Evolutionary conservation across 1,140 invertebrate genomes (phyloP).

Genomic region (Drosophila kanapiae): DNA sequence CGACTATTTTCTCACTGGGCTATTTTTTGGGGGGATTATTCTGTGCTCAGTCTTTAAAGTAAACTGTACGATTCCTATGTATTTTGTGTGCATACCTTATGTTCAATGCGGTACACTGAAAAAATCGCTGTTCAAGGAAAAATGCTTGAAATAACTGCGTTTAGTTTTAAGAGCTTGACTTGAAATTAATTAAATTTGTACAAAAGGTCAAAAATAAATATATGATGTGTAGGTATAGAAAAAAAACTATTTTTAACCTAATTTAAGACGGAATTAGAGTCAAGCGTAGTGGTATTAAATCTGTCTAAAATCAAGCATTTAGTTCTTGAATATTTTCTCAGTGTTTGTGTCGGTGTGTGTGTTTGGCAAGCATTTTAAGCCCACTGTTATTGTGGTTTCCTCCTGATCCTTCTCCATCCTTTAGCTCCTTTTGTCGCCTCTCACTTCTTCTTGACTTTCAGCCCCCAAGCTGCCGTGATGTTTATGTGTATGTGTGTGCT

Average conservation of each 20-base stretch:
- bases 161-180: not conserved
- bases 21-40: conserved; percentile 40
- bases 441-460: conserved; percentile 40
- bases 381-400: conserved; percentile 62
- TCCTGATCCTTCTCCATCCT: conserved; percentile 31
- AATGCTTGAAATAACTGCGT: no score
- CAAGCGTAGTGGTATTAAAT: not conserved
- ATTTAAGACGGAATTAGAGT: not conserved
- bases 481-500: conserved; percentile 24
- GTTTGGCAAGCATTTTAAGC: conserved; percentile 78
- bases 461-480: conserved; percentile 40
- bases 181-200: not conserved
- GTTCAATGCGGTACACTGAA: conserved; percentile 5
- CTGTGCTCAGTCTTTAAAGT: conserved; percentile 75
- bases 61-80: conserved; percentile 66
- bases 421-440: conserved; percentile 34
- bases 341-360: conserved; percentile 20
- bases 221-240: no score
- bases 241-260: no score
- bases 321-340: conserved; percentile 2
- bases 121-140: not conserved
- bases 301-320: not conserved
- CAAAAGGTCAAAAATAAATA: not conserved
- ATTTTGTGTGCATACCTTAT: conserved; percentile 57
- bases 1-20: conserved; percentile 40